Evolutionary conservation across 2,888 invertebrate genomes (phyloP).

Genomic region (Andrena praecox): DNA sequence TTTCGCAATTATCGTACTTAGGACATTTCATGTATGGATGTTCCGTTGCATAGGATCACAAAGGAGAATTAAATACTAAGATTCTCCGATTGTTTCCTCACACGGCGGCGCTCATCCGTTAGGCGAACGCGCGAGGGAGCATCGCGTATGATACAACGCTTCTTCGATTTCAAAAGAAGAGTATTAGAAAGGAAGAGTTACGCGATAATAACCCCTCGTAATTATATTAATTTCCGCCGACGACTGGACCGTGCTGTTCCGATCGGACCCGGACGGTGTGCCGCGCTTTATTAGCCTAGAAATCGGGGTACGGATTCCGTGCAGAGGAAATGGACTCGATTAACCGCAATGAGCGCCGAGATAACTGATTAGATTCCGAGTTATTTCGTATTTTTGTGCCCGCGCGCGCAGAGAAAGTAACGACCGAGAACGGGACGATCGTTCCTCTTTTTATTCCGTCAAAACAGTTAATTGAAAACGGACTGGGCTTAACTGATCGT

Average conservation of each 20-base stretch:
- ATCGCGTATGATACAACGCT: neutral
- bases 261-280: neutral
- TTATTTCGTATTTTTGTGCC: conserved; percentile 14
- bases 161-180: conserved; percentile 43
- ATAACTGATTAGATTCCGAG: conserved; percentile 30
- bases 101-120: conserved; percentile 54
- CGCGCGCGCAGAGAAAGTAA: conserved; percentile 29
- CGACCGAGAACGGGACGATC: conserved; percentile 1
- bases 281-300: neutral
- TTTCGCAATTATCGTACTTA: conserved; percentile 35
- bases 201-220: conserved; percentile 14
- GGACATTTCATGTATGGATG: conserved; percentile 44
- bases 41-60: conserved; percentile 28
- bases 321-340: conserved; percentile 30
- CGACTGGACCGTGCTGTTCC: conserved; percentile 6
- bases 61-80: conserved; percentile 43
- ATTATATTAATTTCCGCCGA: conserved; percentile 30
- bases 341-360: conserved; percentile 28
- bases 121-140: neutral
- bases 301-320: neutral
- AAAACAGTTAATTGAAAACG: conserved; percentile 9
- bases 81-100: conserved; percentile 53
- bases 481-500: conserved; percentile 1
- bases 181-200: conserved; percentile 25
- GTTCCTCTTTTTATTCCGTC: conserved; percentile 19